Evolutionary conservation across 2,113 vertebrate genomes (phyloP).

Genomic region (Crocuta crocuta): DNA sequence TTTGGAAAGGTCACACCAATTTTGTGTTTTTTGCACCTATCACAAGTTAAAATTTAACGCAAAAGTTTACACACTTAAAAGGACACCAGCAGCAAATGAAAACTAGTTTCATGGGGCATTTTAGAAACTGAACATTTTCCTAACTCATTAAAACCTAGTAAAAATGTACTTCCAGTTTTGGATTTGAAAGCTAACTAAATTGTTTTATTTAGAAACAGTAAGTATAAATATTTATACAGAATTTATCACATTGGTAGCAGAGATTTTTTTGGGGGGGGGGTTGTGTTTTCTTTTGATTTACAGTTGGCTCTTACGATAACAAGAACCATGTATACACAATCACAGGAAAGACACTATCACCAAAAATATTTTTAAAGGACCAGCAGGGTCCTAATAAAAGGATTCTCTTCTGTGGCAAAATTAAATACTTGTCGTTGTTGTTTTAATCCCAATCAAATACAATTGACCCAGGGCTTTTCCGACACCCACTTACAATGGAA

Average conservation of each 20-base stretch:
- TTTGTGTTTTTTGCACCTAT: not conserved
- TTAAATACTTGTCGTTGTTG: not conserved
- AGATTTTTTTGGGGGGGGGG: too few relatives aligned
- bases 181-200: not conserved
- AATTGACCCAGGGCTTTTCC: not conserved
- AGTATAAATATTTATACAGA: not conserved
- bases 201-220: not conserved
- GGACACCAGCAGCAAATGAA: not conserved
- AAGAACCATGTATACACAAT: not conserved
- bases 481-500: not conserved
- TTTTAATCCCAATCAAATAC: not conserved
- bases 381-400: not conserved
- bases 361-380: not conserved
- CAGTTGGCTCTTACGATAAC: not conserved
- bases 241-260: not conserved
- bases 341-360: not conserved
- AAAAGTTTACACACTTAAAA: not conserved
- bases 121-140: not conserved
- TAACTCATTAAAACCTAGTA: not conserved
- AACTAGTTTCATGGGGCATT: not conserved
- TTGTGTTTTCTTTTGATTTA: not conserved
- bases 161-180: not conserved
- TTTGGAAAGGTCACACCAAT: not conserved
- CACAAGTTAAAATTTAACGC: not conserved
- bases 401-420: not conserved